Conservation (phyloP, 1,140 invertebrate species). For the Uloborus diversus region DNA sequence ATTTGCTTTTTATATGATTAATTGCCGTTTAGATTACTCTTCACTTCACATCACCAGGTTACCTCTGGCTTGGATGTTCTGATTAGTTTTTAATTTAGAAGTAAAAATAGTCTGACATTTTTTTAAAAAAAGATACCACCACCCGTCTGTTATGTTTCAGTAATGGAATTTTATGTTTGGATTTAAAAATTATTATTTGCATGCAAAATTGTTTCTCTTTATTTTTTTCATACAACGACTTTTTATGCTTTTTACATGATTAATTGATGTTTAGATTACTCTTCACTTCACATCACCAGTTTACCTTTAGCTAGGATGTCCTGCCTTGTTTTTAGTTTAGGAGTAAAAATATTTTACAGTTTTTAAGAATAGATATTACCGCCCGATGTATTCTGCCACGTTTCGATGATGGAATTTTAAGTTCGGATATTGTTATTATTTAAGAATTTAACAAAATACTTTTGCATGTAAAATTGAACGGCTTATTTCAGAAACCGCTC, state of each 20-base stretch:
- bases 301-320: neutral
- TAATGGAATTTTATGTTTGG: no score
- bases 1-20: neutral
- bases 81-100: neutral
- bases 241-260: neutral
- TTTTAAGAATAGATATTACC: no score
- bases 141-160: no score
- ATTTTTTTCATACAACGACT: neutral
- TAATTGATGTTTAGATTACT: neutral
- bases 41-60: neutral
- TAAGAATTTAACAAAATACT: no score
- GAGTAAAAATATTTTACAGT: neutral
- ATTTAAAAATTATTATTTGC: no score
- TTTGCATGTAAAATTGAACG: no score
- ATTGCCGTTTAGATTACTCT: neutral
- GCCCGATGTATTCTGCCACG: no score
- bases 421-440: no score
- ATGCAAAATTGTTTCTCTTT: neutral
- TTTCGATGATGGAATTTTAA: no score
- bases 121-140: no score
- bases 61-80: neutral
- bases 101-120: neutral
- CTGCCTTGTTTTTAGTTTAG: neutral
- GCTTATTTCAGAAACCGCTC: no score
- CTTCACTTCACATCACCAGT: neutral